Conservation (phyloP, 2,888 invertebrate species). For the Sarcophaga carnaria region DNA sequence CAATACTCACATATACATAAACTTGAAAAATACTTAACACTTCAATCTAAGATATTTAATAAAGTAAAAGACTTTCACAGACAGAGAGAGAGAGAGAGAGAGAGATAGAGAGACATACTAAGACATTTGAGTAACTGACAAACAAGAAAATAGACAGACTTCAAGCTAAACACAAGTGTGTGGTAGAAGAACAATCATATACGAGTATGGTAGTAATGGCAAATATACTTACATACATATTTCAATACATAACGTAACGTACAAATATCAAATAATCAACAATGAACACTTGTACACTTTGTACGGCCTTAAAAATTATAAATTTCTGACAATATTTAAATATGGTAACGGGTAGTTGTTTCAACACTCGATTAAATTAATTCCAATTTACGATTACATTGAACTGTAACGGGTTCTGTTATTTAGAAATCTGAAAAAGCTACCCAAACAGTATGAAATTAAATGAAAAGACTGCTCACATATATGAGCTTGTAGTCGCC, state of each 20-base stretch:
- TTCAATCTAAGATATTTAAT: constrained; percentile 43
- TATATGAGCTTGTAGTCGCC: too few relatives aligned
- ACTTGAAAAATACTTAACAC: constrained; percentile 52
- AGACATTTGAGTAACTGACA: too few relatives aligned
- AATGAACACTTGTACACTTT: background rate
- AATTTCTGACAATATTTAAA: background rate
- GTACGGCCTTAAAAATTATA: background rate
- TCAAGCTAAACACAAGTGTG: background rate
- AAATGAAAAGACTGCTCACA: too few relatives aligned
- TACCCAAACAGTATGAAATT: too few relatives aligned
- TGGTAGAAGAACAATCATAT: too few relatives aligned
- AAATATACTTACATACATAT: background rate
- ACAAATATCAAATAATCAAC: background rate
- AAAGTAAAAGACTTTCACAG: constrained; percentile 15
- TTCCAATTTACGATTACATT: too few relatives aligned
- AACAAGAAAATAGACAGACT: too few relatives aligned
- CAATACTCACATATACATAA: background rate
- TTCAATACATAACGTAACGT: background rate
- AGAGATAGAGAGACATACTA: background rate
- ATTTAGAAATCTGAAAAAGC: too few relatives aligned
- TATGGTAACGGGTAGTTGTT: too few relatives aligned
- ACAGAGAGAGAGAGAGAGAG: background rate
- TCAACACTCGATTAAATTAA: too few relatives aligned
- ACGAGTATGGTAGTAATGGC: background rate
- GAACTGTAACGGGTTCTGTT: too few relatives aligned